A percentile compares a stretch with the other conserved stretches of the same genome.
phyloP scores from a whole-genome alignment of 2,888 invertebrate species.

The Dermolepida albohirtum region DNA sequence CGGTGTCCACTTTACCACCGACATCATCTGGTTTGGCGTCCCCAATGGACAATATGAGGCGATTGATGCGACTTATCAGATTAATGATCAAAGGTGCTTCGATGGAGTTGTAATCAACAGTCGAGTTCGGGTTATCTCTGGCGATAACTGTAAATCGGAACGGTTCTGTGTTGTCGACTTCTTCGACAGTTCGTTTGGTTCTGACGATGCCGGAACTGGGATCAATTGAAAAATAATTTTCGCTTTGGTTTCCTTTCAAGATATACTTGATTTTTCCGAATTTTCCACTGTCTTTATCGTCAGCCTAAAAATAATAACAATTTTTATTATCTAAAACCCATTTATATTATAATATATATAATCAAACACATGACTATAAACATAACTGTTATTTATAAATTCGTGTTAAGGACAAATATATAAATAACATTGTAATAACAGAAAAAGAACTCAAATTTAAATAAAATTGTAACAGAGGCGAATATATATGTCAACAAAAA shows the following conservation, averaged over 20 bases:
- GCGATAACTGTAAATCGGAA: constrained; percentile 81
- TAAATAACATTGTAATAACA: no score
- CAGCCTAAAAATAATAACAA: constrained; percentile 75
- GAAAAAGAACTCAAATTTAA: no score
- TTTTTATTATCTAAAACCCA: no score
- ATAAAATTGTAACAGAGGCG: no score
- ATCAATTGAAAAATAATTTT: constrained; percentile 80
- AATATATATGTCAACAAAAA: no score
- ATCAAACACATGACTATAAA: no score
- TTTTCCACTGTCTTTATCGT: constrained; percentile 87
- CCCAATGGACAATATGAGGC: constrained; percentile 60
- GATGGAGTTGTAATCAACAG: constrained; percentile 72
- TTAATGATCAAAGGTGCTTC: constrained; percentile 80
- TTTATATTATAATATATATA: no score
- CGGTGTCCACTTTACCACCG: constrained; percentile 67
- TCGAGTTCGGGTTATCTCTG: constrained; percentile 78
- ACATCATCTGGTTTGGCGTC: constrained; percentile 80
- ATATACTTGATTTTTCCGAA: constrained; percentile 83
- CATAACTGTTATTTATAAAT: no score
- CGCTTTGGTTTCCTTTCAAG: constrained; percentile 61
- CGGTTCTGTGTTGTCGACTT: constrained; percentile 75
- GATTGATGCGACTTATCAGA: constrained; percentile 80
- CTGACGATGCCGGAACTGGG: constrained; percentile 80
- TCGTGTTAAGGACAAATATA: no score
- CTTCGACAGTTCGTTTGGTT: constrained; percentile 79